Evolutionary conservation across 2,888 invertebrate species (phyloP).

Genomic region (Ormyrus pomaceus): DNA sequence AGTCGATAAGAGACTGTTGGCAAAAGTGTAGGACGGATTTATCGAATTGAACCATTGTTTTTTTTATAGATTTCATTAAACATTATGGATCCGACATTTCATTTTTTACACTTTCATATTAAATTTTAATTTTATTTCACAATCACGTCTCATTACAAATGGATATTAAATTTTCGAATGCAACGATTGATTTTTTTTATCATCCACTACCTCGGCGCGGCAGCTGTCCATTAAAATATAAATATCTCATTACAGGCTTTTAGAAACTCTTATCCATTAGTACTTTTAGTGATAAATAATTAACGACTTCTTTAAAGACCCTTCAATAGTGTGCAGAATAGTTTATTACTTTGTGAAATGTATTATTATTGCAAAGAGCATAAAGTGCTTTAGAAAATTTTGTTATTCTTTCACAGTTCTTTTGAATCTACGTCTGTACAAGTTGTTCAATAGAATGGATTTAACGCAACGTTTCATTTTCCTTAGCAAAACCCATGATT

Average conservation of each 20-base stretch:
- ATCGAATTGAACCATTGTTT: too few relatives aligned
- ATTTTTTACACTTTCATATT: neutral
- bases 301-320: neutral
- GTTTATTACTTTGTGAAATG: too few relatives aligned
- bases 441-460: too few relatives aligned
- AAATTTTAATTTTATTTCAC: neutral
- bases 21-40: too few relatives aligned
- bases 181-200: conserved; percentile 11
- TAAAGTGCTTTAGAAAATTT: too few relatives aligned
- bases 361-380: too few relatives aligned
- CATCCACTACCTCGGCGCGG: neutral
- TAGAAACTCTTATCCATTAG: neutral
- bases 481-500: too few relatives aligned
- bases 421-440: too few relatives aligned
- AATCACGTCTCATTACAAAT: neutral
- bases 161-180: conserved; percentile 14
- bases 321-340: too few relatives aligned
- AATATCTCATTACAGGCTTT: conserved; percentile 17
- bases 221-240: conserved; percentile 18
- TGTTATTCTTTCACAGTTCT: too few relatives aligned
- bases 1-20: too few relatives aligned
- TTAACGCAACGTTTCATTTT: too few relatives aligned
- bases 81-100: conserved; percentile 14
- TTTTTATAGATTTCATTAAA: neutral
- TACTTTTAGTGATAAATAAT: neutral